Evolutionary conservation across 92 coral and sea anemone genomes (phyloP), one percentile per base, ranked within the genome.

Genomic region (Parazoanthus darwini): DNA sequence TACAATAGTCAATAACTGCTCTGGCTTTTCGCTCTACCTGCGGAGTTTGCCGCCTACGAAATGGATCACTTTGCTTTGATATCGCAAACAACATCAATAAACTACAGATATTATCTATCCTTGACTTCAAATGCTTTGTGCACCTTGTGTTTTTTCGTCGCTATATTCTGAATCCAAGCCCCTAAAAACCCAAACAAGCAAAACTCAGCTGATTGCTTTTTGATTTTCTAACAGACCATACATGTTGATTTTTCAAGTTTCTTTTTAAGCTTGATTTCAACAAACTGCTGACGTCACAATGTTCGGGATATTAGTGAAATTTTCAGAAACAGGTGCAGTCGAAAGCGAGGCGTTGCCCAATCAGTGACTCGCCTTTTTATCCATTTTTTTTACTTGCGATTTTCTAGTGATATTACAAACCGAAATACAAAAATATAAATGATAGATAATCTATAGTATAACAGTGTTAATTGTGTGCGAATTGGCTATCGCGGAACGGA

Each of bases 41-140:
- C 66, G 10, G 87, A 26, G 78, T 25, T 84, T 26, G 23, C 42
- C 87, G 87, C 87, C 87, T 74, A 74, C 78, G 87, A 84, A 43
- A 84, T 84, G 87, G 79, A 84, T 84, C 43, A 25, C 65, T n/a
- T 46, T 13, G 78, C 67, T 70, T 15, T 36, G 79, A 84, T 84
- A 84, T 84, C 87, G 67, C 59, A 84, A 16, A 33, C 23, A 44
- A 39, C 67, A 80, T 84, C 77, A 50, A 46, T 22, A 18, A 20
- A 71, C 63, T 46, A 33, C 78, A 84, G 87, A 84, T 84, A 75
- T 71, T 84, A 84, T 84, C 87, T 18, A 15, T 50, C 8, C n/a
- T 29, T 43, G 14, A 23, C 37, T 65, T 67, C 58, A 70, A 50
- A 84, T 70, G 68, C 68, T 26, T 20, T 44, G 9, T 46, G 7